Evolutionary conservation across 2,113 vertebrate genomes (phyloP), one percentile per base, ranked within the genome.

Genomic region (Calyptommatus sinebrachiatus): DNA sequence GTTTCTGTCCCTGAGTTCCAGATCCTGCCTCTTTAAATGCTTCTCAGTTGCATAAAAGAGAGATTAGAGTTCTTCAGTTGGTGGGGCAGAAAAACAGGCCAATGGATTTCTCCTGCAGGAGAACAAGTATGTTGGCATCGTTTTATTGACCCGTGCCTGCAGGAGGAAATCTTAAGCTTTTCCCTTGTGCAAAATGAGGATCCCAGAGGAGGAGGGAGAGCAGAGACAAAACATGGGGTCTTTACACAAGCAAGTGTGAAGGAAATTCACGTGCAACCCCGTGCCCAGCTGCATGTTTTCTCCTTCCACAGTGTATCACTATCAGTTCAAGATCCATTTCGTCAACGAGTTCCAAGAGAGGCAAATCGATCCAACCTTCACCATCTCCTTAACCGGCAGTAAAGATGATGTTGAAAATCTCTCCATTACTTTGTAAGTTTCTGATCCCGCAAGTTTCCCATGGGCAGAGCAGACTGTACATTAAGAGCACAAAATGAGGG

Each of bases 291-390:
- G 4, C 8, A 57, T 73, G 76, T 79, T 63, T 60, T 26, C 67
- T 73, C 45, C 29, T 57, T 29, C 66, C 66, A 69, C 87, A 99
- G 97, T 98, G 81, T 97, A 95, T 85, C 98, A 99, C 85, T 98
- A 98, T 83, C 97, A 98, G 90, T 95, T 99, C 92, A 98, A 96
- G 93, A 95, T 99, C 82, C 96, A 96, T 87, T 96, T 98, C 86
- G 90, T 95, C 88, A 96, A 94, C 78, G 94, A 96, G 90, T 93
- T 89, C 7, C 91, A 95, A 83, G 92, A 89, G 83, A 93, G 84
- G 71, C 88, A 79, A 1, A 85, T 89, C 14, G 90, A 96, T 22
- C 95, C 96, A 4, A 87, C 93, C 9, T 95, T 99, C 63, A 94
- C 92, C 48, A 89, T 97, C 87, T 95, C 94, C 7, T 92, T 99